These are phyloP conservation scores for Halesus radiatus DNA, from an alignment of 1,140 invertebrate genomes.

Conservation along the genomic window DNA sequence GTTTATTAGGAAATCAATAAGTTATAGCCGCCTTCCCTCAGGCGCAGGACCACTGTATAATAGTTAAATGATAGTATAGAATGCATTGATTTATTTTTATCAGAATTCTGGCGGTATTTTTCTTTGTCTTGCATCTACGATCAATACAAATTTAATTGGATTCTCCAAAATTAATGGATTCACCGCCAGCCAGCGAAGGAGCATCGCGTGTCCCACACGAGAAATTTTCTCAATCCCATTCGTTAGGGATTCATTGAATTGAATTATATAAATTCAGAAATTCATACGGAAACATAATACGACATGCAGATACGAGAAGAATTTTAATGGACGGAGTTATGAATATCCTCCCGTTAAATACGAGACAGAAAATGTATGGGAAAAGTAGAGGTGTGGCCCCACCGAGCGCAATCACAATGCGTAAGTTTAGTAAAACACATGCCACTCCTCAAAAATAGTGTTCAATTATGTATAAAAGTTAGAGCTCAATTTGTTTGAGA, in stretches of 20 bases:
- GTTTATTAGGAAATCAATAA: too few relatives aligned
- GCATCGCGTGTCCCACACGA: not conserved
- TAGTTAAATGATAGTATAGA: too few relatives aligned
- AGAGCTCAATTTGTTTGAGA: too few relatives aligned
- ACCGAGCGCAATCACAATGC: not conserved
- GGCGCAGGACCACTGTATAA: too few relatives aligned
- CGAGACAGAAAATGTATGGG: constrained; percentile 31
- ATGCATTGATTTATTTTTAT: too few relatives aligned
- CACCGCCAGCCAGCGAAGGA: constrained; percentile 8
- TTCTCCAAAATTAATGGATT: constrained; percentile 13
- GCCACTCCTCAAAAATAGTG: too few relatives aligned
- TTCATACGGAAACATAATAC: constrained; percentile 44
- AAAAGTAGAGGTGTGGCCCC: not conserved
- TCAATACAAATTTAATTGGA: constrained; percentile 22
- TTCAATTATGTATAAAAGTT: too few relatives aligned
- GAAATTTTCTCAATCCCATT: constrained; percentile 41
- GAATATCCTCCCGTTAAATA: constrained; percentile 32
- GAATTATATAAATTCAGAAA: constrained; percentile 43
- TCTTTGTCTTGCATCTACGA: not conserved
- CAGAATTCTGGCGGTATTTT: too few relatives aligned
- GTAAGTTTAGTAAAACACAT: too few relatives aligned
- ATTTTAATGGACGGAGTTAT: constrained; percentile 44
- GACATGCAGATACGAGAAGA: constrained; percentile 22
- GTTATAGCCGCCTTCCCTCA: too few relatives aligned
- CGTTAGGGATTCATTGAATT: constrained; percentile 52